Evolutionary conservation across 1,140 invertebrate genomes (phyloP), one percentile per base, ranked within the genome.

Genomic region (Euglossa dilemma): DNA sequence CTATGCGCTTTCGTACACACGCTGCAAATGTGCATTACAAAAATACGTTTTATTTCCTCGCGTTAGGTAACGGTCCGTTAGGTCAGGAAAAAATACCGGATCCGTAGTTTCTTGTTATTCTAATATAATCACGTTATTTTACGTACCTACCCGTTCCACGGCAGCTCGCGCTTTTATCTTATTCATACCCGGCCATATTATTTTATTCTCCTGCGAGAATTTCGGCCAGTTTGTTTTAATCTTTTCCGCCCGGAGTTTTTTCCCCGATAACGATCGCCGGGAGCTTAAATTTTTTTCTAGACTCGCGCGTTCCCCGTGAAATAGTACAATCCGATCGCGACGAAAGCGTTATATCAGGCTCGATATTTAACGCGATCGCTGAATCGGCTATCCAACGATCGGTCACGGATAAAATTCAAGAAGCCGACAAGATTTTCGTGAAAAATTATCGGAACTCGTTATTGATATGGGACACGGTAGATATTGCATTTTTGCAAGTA

Each of bases 401-500:
- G 16, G 16, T 18, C 9, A 69, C 23, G 12, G 6, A n/a, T 1
- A 4, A 28, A 43, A 45, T 50, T 75, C 28, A 16, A 2, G 14
- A 12, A 61, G 14, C 7, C n/a, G n/a, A 59, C 2, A 12, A 12
- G 1, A 18, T 52, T 52, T n/a, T 28, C 45, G 9, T 28, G n/a
- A 0, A 63, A 11, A 9, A 7, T n/a, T 4, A n/a, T 70, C 18
- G 36, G n/a, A 54, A 47, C 23, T 74, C 36, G 8, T 74, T 47
- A 47, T 25, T 0, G 11, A 47, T 18, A 28, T 25, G 18, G 23
- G 8, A 20, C 8, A 14, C 12, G 14, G 47, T 50, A 14, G 43
- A 20, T 45, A 67, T 11, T 18, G 47, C 14, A 63, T 45, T 86
- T 86, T 86, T 84, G 63, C 63, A 78, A 52, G 57, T 61, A 56